These are phyloP conservation scores for Cyaniris semiargus DNA, from an alignment of 2,888 invertebrate genomes.

Conservation along the genomic window DNA sequence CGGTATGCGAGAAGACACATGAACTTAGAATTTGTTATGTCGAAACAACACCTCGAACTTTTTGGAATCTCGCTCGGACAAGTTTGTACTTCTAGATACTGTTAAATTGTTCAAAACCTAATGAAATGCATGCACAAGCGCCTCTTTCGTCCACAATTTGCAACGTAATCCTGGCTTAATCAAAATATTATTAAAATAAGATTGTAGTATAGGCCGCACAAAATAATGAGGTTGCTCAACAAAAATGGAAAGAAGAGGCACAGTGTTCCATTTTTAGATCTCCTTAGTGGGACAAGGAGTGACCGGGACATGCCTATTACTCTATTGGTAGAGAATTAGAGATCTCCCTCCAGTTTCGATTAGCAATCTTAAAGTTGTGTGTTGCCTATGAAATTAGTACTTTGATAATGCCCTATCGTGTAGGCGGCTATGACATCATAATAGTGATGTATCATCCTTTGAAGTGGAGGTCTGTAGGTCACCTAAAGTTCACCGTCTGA, in stretches of 20 bases:
- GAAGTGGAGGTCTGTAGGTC: constrained; percentile 5
- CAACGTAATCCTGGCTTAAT: neutral
- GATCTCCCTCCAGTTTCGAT: neutral
- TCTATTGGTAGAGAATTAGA: neutral
- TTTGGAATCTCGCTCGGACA: constrained; percentile 5
- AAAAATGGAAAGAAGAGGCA: no score
- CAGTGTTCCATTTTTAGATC: no score
- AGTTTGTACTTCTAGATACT: neutral
- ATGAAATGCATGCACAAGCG: neutral
- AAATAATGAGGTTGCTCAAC: no score
- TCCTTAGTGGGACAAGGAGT: no score
- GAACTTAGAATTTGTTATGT: constrained; percentile 12
- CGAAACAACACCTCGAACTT: constrained; percentile 14
- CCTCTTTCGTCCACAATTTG: no score
- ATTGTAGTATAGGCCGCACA: no score
- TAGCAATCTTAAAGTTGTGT: neutral
- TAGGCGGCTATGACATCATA: neutral
- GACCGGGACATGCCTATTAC: neutral
- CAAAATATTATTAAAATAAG: no score
- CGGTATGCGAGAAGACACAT: constrained; percentile 15
- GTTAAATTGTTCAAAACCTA: neutral
- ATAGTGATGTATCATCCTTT: neutral
- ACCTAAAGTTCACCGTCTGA: constrained; percentile 4
- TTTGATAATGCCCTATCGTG: neutral
- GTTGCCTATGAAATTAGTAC: no score